A percentile compares a stretch with the other conserved stretches of the same genome.
Evolutionary conservation across 2,113 vertebrate genomes (phyloP).

Genomic region (Urocitellus parryii): DNA sequence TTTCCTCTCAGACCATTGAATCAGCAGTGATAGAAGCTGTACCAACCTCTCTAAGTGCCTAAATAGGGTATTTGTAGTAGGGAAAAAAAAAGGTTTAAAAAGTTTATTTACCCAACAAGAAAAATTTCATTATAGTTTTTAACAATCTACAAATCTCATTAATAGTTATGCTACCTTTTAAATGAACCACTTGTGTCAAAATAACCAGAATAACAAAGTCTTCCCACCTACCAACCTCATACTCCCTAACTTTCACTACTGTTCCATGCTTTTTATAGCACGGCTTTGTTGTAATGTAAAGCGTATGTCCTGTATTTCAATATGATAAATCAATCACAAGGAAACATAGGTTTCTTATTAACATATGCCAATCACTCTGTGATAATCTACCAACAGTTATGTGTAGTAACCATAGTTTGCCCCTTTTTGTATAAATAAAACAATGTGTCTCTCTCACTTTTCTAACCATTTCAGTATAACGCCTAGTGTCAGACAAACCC

Average conservation of each 20-base stretch:
- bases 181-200: neutral
- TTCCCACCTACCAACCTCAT: neutral
- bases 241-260: too few relatives aligned
- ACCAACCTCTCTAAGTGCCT: neutral
- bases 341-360: constrained; percentile 77
- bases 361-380: constrained; percentile 71
- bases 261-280: neutral
- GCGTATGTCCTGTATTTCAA: constrained; percentile 63
- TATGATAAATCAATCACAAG: constrained; percentile 75
- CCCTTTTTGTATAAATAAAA: constrained; percentile 72
- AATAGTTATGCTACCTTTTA: neutral
- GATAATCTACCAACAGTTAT: constrained; percentile 61
- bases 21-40: neutral
- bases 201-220: constrained; percentile 19
- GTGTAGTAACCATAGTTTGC: constrained; percentile 50
- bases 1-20: neutral
- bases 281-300: constrained; percentile 64
- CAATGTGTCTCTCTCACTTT: constrained; percentile 63
- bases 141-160: neutral
- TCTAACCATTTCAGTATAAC: constrained; percentile 34
- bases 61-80: neutral
- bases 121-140: neutral
- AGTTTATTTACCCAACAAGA: neutral
- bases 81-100: too few relatives aligned
- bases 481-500: constrained; percentile 58